Conservation (phyloP, 1,140 invertebrate genomes). For the Drosophila murphyi region DNA sequence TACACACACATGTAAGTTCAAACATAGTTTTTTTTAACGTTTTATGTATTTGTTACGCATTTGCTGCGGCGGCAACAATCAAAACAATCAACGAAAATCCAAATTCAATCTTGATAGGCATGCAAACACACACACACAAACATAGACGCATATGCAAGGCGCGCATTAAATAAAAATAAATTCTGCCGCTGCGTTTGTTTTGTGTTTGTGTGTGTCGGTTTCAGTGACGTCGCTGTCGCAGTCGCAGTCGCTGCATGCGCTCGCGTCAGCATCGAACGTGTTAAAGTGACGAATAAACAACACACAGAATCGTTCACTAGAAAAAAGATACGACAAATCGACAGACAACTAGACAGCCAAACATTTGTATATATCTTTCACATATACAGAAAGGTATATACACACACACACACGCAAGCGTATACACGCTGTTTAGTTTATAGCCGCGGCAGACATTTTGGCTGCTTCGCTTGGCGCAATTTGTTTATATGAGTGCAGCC, state of each 20-base stretch:
- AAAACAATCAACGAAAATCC: slow-evolving; percentile 48
- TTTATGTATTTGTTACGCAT: slow-evolving; percentile 37
- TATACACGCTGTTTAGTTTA: slow-evolving; percentile 42
- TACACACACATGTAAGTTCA: slow-evolving; percentile 56
- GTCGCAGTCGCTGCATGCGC: slow-evolving; percentile 23
- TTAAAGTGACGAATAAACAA: slow-evolving; percentile 82
- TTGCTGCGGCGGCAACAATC: slow-evolving; percentile 33
- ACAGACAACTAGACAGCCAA: slow-evolving; percentile 61
- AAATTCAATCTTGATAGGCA: slow-evolving; percentile 49
- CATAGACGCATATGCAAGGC: slow-evolving; percentile 41
- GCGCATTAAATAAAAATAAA: slow-evolving; percentile 74
- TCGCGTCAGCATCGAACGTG: slow-evolving; percentile 67
- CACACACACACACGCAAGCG: slow-evolving; percentile 29
- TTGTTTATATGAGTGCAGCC: slow-evolving; percentile 71
- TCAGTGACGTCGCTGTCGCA: slow-evolving; percentile 61
- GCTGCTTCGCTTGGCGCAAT: slow-evolving; percentile 58
- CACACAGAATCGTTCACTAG: slow-evolving; percentile 56
- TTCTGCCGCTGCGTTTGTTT: slow-evolving; percentile 47
- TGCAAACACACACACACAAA: slow-evolving; percentile 45
- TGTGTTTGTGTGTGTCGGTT: slow-evolving; percentile 48
- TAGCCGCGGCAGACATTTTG: slow-evolving; percentile 74
- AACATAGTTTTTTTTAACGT: slow-evolving; percentile 29
- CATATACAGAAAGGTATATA: slow-evolving; percentile 40
- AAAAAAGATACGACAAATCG: slow-evolving; percentile 58
- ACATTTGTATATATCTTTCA: slow-evolving; percentile 77